Conservation (phyloP, 2,113 vertebrate species). For the Syngnathus scovelli region DNA sequence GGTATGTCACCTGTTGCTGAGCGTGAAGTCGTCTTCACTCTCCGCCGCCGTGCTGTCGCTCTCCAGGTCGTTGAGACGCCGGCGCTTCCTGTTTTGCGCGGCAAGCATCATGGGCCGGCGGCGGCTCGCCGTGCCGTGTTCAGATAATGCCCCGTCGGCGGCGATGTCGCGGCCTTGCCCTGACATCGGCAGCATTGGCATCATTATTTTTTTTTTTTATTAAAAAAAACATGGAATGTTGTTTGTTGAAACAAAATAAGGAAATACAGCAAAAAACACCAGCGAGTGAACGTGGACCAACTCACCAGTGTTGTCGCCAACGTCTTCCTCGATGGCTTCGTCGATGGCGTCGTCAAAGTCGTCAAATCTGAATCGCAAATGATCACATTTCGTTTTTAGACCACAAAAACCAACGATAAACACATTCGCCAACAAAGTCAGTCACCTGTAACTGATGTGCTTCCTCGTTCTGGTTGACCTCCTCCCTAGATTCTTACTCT, state of each 20-base stretch:
- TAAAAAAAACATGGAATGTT: too few species aligned
- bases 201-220: too few species aligned
- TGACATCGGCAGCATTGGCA: conserved; percentile 7
- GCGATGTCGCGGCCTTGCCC: conserved; percentile 77
- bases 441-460: conserved; percentile 91
- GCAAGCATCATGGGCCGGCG: conserved; percentile 71
- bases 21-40: conserved; percentile 93
- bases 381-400: not conserved
- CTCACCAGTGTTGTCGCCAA: conserved; percentile 86
- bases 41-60: conserved; percentile 92
- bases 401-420: not conserved
- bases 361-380: conserved; percentile 77
- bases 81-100: conserved; percentile 79
- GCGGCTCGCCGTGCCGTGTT: conserved; percentile 77
- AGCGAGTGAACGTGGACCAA: not conserved
- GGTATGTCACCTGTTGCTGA: conserved; percentile 83
- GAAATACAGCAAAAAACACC: not conserved
- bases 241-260: not conserved
- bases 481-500: conserved; percentile 84
- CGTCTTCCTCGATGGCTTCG: conserved; percentile 95
- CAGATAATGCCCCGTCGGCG: conserved; percentile 72
- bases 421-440: not conserved
- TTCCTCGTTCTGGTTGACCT: conserved; percentile 90
- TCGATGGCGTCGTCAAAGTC: conserved; percentile 98
- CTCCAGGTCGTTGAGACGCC: conserved; percentile 91